Evolutionary conservation across 2,888 invertebrate species (phyloP).

Genomic region (Tetranychus truncatus): DNA sequence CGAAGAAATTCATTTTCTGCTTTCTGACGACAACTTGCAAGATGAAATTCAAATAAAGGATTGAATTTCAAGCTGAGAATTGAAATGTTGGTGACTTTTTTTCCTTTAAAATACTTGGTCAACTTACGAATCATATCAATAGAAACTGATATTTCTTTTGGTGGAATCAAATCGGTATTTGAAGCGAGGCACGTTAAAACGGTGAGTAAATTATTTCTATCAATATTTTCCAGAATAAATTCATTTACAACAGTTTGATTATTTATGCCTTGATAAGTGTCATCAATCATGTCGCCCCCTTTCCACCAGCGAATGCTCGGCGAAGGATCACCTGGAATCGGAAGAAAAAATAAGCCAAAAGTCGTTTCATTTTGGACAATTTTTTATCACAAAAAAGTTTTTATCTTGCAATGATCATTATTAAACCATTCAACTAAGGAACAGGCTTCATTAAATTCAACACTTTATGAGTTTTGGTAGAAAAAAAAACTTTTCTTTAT

Average conservation of each 20-base stretch:
- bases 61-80: background rate
- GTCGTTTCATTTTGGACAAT: too few relatives aligned
- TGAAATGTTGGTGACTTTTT: too few relatives aligned
- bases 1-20: too few relatives aligned
- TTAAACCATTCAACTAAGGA: too few relatives aligned
- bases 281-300: constrained; percentile 22
- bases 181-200: constrained; percentile 25
- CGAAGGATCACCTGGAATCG: constrained; percentile 22
- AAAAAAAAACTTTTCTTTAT: too few relatives aligned
- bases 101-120: background rate
- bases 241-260: constrained; percentile 25
- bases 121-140: constrained; percentile 26
- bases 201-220: constrained; percentile 23
- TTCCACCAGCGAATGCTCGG: constrained; percentile 24
- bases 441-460: too few relatives aligned
- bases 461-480: too few relatives aligned
- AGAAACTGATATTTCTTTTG: constrained; percentile 22
- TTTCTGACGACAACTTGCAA: too few relatives aligned
- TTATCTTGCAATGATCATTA: too few relatives aligned
- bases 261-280: constrained; percentile 21
- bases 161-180: constrained; percentile 24
- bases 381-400: too few relatives aligned
- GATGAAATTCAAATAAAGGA: too few relatives aligned
- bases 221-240: constrained; percentile 21
- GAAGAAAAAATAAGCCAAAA: too few relatives aligned